Base-by-base conservation (phyloP, 1,140 invertebrate genomes). In the Anthonomus grandis region DNA sequence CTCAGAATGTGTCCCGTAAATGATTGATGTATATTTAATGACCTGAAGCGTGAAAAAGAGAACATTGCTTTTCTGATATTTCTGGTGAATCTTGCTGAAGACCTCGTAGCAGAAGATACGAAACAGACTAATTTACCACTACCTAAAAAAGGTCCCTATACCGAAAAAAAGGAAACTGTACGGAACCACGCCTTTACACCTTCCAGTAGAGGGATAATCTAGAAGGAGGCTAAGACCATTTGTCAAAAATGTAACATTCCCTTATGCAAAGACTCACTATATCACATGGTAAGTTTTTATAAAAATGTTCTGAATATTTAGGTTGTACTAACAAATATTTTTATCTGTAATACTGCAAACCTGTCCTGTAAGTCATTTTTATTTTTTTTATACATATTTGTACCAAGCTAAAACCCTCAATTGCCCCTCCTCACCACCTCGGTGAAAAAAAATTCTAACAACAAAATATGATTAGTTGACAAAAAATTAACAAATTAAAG, bases 141-240 rank as follows among this genome's bases (percentile, higher is more conserved):
- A 9, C 46, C n/a, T 34, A 27, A 48, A 23, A 27, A 27, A 23
- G 31, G n/a, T n/a, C 31, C 15, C 25, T 48, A 12, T 48, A 18
- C 6, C 31, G 19, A 23, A 48, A 31, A 23, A 48, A 48, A 17
- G 25, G 25, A 6, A 6, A 15, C 25, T 48, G 18, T 12, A 5
- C 3, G 15, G 46, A 9, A 10, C 12, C 21, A 22, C 17, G 6
- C 41, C n/a, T 4, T 9, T 9, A 19, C 15, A 21, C 4, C 41
- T 9, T 17, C 17, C 19, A 9, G 17, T 46, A 15, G 10, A 39
- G 8, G 10, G 9, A 24, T 12, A 10, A 9, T 3, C 19, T 5
- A 24, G 2, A 23, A 23, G 10, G 9, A 24, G 10, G n/a, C n/a
- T n/a, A n/a, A n/a, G n/a, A n/a, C n/a, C n/a, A n/a, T n/a, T n/a